Evolutionary conservation across 1,140 invertebrate species (phyloP).

Genomic region (Nylanderia fulva): DNA sequence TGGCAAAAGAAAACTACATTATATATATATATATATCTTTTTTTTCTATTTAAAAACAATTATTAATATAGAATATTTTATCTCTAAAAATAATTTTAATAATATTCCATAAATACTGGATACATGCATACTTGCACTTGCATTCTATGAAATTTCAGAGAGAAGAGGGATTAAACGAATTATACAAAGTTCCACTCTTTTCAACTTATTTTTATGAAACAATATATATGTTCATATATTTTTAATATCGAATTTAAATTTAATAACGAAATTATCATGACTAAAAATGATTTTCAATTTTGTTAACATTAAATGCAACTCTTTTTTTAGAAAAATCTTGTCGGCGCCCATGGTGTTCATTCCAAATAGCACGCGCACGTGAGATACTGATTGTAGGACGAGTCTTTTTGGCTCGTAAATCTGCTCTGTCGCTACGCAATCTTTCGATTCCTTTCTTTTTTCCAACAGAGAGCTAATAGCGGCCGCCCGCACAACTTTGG

Average conservation of each 20-base stretch:
- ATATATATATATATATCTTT: background rate
- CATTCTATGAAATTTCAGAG: background rate
- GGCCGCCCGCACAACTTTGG: background rate
- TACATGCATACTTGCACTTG: background rate
- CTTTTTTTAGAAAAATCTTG: constrained; percentile 28
- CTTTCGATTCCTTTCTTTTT: constrained; percentile 34
- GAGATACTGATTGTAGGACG: constrained; percentile 19
- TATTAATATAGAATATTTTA: too few relatives aligned
- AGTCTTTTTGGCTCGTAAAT: constrained; percentile 37
- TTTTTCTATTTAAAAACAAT: too few relatives aligned
- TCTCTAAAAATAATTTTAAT: background rate
- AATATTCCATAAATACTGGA: background rate
- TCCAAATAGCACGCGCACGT: background rate
- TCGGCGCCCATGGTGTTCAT: constrained; percentile 39
- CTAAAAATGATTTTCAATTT: background rate
- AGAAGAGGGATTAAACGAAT: background rate
- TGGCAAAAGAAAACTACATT: background rate
- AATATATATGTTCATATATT: too few relatives aligned
- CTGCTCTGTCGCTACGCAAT: constrained; percentile 27
- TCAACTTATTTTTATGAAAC: background rate
- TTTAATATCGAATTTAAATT: background rate
- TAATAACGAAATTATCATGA: background rate
- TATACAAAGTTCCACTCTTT: too few relatives aligned
- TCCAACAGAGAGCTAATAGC: constrained; percentile 5
- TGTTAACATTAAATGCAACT: background rate